Evolutionary conservation across 2,113 vertebrate species (phyloP).

Genomic region (Sitta europaea): DNA sequence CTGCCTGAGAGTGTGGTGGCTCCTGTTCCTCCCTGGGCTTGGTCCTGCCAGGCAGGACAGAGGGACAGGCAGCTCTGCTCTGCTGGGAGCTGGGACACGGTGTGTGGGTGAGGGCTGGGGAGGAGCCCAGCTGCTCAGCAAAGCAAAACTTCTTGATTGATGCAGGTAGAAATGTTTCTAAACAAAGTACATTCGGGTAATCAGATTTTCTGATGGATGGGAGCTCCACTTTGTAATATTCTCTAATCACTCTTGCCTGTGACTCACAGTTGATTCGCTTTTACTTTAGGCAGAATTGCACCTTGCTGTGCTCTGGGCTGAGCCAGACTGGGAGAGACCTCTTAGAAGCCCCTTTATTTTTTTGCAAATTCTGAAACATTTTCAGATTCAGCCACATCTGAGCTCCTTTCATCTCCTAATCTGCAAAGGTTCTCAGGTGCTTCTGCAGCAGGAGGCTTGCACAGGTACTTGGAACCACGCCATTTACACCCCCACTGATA

Average conservation of each 20-base stretch:
- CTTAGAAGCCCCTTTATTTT: neutral
- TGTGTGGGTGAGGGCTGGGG: neutral
- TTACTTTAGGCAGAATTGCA: neutral
- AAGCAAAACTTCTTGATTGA: neutral
- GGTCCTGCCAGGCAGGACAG: neutral
- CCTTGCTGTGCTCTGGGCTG: neutral
- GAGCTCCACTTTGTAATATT: neutral
- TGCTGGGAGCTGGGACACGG: neutral
- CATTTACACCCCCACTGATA: neutral
- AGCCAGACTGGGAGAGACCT: neutral
- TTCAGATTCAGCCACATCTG: neutral
- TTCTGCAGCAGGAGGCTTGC: neutral
- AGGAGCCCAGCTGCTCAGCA: neutral
- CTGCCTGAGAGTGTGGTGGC: neutral
- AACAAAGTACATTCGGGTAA: neutral
- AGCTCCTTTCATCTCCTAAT: neutral
- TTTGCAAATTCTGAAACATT: neutral
- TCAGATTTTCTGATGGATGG: slow-evolving; percentile 17
- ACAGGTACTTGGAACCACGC: neutral
- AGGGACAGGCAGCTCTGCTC: neutral
- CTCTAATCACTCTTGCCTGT: neutral
- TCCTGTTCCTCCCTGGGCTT: neutral
- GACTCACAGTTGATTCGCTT: neutral
- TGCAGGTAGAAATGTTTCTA: neutral
- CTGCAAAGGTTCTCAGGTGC: neutral